Base-by-base conservation (phyloP, 2,797 vertebrate genomes). In the Chelon auratus region DNA sequence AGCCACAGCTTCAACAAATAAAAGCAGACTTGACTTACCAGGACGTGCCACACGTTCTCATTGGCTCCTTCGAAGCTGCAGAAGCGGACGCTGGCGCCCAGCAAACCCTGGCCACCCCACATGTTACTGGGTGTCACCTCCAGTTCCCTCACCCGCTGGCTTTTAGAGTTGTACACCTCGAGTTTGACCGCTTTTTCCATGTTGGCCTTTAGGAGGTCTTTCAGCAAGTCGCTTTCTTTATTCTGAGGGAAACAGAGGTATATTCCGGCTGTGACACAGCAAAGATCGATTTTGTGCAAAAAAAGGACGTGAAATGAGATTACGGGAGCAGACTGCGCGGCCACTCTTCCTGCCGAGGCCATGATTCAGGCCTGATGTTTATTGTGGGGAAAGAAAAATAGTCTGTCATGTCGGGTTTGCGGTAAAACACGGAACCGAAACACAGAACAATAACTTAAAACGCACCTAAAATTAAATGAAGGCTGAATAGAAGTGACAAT, bases 21-120 rank as follows among this genome's bases (percentile, higher is more conserved):
- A 43, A 14, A 2, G 39, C 10, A 50, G 12, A 36, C 15, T 45
- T 39, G 3, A 87, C 95, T 96, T 85, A 99, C 97, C 94, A 99
- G 86, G 48, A 99, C 96, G 0, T 98, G 97, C 97, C 97, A 99
- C 54, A 99, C 96, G 0, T 98, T 96, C 84, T 99, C 97, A 8
- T 91, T 96, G 86, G 97, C 97, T 83, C 97, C 95, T 68, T 97
- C 95, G 87, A 98, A 99, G 89, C 96, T 97, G 93, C 97, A 99
- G 94, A 98, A 99, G 71, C 97, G 95, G 67, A 99, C 97, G 0
- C 97, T 98, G 62, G 96, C 97, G 0, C 97, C 97, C 48, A 99
- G 94, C 65, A 99, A 95, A 52, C 97, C 97, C 80, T 97, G 97
- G 17, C 97, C 97, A 0, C 97, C 97, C 97, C 97, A 99, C 97